Evolutionary conservation across 2,113 vertebrate genomes (phyloP), one percentile per base, ranked within the genome.

Genomic region (Vulpes lagopus): DNA sequence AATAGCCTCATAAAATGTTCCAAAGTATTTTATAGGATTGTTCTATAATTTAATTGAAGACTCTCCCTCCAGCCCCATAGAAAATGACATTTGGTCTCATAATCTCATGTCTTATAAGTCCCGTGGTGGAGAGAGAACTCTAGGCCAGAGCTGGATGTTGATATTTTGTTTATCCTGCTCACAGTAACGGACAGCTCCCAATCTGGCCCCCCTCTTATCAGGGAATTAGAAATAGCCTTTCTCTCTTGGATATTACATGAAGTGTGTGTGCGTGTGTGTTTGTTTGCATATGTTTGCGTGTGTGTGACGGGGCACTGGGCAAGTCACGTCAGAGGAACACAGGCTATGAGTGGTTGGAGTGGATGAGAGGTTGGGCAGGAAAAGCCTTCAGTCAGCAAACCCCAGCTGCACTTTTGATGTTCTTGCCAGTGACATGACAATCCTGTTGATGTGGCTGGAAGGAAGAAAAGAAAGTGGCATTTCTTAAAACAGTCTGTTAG

Each of bases 401-500:
- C 96, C 92, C 98, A 97, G 95, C 91, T 92, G 90, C 81, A 95
- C 97, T 98, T 98, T 92, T 84, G 96, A 96, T 94, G 80, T 0
- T 0, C 80, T 89, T 89, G 95, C 73, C 53, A 96, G 57, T 93
- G 96, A 89, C 81, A 65, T 53, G 64, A 95, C 97, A 97, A 98
- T 94, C 73, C 94, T 91, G 11, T 97, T 98, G 94, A 91, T 57
- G 55, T 97, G 93, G 55, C 93, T 51, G 51, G 9, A 12, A 91
- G 73, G 95, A 85, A 57, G 82, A 85, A 93, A 86, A 85, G 55
- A 74, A 96, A 94, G 73, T 96, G 92, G 49, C 92, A 86, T 95
- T 93, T 97, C 87, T 94, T 92, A 94, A 92, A 94, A 94, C 38
- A 94, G 84, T 82, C 94, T 79, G 84, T 86, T 83, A 83, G 88